These are phyloP conservation scores for Tribolium castaneum DNA, from an alignment of 1,140 invertebrate genomes.

Conservation along the genomic window DNA sequence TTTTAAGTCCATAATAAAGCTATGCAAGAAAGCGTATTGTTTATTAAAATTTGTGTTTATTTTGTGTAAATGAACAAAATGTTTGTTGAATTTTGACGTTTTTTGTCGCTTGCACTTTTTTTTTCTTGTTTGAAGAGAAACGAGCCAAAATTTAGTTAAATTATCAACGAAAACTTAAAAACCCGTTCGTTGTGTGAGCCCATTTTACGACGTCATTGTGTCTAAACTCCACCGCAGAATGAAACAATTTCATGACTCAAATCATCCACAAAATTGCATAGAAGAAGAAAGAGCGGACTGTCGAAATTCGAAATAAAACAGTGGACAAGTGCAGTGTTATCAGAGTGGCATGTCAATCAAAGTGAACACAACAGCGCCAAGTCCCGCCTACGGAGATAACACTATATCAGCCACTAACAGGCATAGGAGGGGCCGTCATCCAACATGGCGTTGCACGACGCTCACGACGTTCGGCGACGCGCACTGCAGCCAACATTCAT, in stretches of 20 bases:
- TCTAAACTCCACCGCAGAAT: background rate
- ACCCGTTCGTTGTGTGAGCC: too few species aligned
- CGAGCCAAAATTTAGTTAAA: too few species aligned
- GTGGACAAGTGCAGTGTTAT: constrained; percentile 57
- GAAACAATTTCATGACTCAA: constrained; percentile 41
- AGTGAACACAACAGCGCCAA: constrained; percentile 44
- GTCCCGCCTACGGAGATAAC: constrained; percentile 56
- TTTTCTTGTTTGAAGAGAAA: too few species aligned
- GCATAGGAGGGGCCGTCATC: constrained; percentile 52
- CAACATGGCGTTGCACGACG: constrained; percentile 60
- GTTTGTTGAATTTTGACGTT: too few species aligned
- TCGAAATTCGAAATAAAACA: constrained; percentile 53
- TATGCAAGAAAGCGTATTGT: too few species aligned
- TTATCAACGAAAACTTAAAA: too few species aligned
- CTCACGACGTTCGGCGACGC: background rate
- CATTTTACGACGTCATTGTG: too few species aligned
- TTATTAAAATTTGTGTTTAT: too few species aligned
- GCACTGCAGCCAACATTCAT: constrained; percentile 36
- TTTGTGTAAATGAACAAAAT: too few species aligned
- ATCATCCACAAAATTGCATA: constrained; percentile 46
- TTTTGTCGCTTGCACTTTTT: too few species aligned
- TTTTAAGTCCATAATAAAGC: too few species aligned
- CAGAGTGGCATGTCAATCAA: constrained; percentile 59
- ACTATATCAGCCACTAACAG: constrained; percentile 53
- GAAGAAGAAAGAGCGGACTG: constrained; percentile 40